A percentile compares a stretch with the other conserved stretches of the same genome.
Conservation (phyloP, 2,113 vertebrate genomes). For the Osmerus eperlanus region DNA sequence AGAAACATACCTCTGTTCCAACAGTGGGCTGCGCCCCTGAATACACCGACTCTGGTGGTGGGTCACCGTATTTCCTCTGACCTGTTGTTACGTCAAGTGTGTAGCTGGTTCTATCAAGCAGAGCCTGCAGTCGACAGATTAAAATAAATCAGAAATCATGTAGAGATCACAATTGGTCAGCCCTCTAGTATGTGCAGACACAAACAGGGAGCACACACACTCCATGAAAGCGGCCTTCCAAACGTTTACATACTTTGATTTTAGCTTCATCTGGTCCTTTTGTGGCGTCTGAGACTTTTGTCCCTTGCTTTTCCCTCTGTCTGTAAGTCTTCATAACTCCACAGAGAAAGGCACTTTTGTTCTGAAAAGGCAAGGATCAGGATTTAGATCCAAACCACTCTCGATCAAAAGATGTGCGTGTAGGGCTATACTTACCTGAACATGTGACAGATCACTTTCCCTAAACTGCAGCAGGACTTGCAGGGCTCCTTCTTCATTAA, state of each 20-base stretch:
- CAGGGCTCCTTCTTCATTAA: conserved; percentile 96
- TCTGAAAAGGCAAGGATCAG: conserved; percentile 67
- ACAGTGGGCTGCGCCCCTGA: conserved; percentile 87
- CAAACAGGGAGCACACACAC: neutral
- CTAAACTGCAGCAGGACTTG: conserved; percentile 98
- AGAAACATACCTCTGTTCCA: conserved; percentile 87
- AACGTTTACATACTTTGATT: conserved; percentile 80
- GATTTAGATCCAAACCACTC: neutral
- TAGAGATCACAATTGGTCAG: neutral
- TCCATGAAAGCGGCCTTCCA: too few species aligned
- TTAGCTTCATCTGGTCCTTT: conserved; percentile 98
- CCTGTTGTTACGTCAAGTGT: conserved; percentile 98
- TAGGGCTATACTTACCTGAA: conserved; percentile 79
- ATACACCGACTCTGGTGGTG: conserved; percentile 90
- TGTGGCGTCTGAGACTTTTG: conserved; percentile 90
- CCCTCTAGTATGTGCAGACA: neutral
- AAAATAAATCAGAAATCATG: neutral
- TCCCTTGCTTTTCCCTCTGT: conserved; percentile 97
- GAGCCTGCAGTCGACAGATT: conserved; percentile 67
- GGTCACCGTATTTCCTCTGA: conserved; percentile 96
- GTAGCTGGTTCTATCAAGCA: conserved; percentile 92
- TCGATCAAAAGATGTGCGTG: neutral
- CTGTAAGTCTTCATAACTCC: conserved; percentile 99
- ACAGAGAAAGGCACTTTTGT: conserved; percentile 99
- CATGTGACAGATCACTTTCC: conserved; percentile 98